Conservation (phyloP, 2,797 vertebrate species). For the Sorex maritimensis region DNA sequence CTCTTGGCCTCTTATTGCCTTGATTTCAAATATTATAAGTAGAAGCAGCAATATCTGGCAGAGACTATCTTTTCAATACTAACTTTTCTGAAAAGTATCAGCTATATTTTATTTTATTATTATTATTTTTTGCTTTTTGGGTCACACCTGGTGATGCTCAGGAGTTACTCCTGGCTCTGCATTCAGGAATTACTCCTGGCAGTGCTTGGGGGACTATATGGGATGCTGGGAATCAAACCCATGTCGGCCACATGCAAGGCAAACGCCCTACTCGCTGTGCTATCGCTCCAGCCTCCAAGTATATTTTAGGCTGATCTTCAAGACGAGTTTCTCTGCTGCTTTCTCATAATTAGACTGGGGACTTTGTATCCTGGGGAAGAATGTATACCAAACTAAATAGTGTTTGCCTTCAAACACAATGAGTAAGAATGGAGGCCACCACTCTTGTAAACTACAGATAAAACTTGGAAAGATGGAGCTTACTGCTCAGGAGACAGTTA, state of each 20-base stretch:
- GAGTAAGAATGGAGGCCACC: too few relatives aligned
- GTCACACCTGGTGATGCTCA: too few relatives aligned
- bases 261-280: too few relatives aligned
- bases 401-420: too few relatives aligned
- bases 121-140: too few relatives aligned
- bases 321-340: not conserved
- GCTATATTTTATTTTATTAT: not conserved
- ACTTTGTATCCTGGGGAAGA: not conserved
- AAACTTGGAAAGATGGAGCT: not conserved
- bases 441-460: too few relatives aligned
- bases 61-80: not conserved
- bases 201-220: too few relatives aligned
- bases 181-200: too few relatives aligned
- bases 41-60: conserved; percentile 1
- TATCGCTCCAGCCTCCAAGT: not conserved
- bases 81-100: not conserved
- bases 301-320: not conserved
- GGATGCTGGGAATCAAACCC: too few relatives aligned
- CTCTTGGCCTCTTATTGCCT: not conserved
- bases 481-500: not conserved
- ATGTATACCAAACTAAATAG: too few relatives aligned
- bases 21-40: not conserved
- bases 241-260: too few relatives aligned
- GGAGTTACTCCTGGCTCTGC: too few relatives aligned
- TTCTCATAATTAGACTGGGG: conserved; percentile 32